phyloP scores from a whole-genome alignment of 92 coral and sea anemone species.

The Scolanthus callimorphus region DNA sequence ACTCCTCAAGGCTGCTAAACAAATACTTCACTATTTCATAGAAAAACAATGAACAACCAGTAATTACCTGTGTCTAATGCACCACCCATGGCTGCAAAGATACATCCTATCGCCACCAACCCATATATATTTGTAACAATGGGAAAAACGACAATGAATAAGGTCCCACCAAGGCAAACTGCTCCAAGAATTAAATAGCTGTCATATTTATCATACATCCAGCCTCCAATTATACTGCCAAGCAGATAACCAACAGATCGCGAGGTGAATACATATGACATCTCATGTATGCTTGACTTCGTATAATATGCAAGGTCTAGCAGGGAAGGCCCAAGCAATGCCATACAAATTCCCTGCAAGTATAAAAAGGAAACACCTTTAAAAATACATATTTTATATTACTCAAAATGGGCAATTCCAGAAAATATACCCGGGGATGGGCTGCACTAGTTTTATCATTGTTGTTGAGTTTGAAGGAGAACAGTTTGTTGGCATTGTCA shows the following conservation, averaged over 20 bases:
- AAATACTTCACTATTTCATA: not conserved
- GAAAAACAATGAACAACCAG: not conserved
- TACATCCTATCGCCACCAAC: slow-evolving; percentile 48
- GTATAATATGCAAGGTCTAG: slow-evolving; percentile 69
- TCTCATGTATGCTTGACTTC: slow-evolving; percentile 38
- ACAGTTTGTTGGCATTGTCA: too few species aligned
- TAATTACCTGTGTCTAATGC: slow-evolving; percentile 84
- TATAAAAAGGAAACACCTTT: not conserved
- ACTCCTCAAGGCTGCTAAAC: not conserved
- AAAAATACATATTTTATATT: not conserved
- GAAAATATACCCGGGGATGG: too few species aligned
- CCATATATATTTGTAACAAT: slow-evolving; percentile 50
- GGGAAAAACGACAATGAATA: slow-evolving; percentile 69
- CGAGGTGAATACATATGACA: slow-evolving; percentile 79
- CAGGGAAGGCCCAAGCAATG: slow-evolving; percentile 81
- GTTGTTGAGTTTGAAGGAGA: too few species aligned
- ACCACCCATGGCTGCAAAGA: slow-evolving; percentile 62
- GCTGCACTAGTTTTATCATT: too few species aligned
- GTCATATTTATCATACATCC: slow-evolving; percentile 84
- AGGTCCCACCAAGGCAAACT: slow-evolving; percentile 59
- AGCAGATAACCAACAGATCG: slow-evolving; percentile 82
- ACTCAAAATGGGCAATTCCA: too few species aligned
- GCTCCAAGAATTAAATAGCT: slow-evolving; percentile 61
- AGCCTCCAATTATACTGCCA: slow-evolving; percentile 83
- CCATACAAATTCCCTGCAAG: slow-evolving; percentile 61